These are phyloP conservation scores for Idaea dimidiata DNA, from an alignment of 2,888 invertebrate genomes.

Conservation along the genomic window DNA sequence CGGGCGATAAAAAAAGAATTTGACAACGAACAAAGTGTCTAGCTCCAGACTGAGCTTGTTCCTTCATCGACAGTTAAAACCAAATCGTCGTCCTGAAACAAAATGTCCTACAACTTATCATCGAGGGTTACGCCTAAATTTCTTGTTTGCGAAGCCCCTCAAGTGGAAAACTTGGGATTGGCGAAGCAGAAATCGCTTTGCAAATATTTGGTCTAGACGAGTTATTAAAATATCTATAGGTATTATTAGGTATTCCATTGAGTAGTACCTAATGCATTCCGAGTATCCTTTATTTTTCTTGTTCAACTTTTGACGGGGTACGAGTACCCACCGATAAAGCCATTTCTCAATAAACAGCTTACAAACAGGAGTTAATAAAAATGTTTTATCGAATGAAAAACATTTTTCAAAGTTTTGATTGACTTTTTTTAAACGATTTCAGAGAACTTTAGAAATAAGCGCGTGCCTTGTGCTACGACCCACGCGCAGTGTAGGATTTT, in stretches of 20 bases:
- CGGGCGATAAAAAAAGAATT: neutral
- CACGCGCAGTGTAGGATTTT: too few relatives aligned
- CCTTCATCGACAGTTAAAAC: too few relatives aligned
- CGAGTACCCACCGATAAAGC: neutral
- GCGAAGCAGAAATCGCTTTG: constrained; percentile 56
- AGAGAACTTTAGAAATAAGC: neutral
- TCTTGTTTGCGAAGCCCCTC: constrained; percentile 15
- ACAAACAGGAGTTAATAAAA: neutral
- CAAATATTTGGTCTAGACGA: constrained; percentile 72
- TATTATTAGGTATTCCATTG: constrained; percentile 46
- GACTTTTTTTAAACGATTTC: neutral
- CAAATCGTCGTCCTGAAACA: too few relatives aligned
- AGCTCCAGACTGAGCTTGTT: too few relatives aligned
- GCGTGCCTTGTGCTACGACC: neutral
- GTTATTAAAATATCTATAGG: constrained; percentile 68
- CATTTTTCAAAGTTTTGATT: neutral
- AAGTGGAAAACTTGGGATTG: constrained; percentile 66
- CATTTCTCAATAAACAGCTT: neutral
- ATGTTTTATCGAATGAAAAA: neutral
- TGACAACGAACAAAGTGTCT: too few relatives aligned
- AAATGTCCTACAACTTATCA: neutral
- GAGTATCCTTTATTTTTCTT: constrained; percentile 28
- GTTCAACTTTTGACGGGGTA: constrained; percentile 4
- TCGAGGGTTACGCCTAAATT: neutral
- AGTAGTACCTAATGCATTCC: constrained; percentile 53